Base-by-base conservation (phyloP, 2,888 invertebrate genomes). In the Cryptops parisi region DNA sequence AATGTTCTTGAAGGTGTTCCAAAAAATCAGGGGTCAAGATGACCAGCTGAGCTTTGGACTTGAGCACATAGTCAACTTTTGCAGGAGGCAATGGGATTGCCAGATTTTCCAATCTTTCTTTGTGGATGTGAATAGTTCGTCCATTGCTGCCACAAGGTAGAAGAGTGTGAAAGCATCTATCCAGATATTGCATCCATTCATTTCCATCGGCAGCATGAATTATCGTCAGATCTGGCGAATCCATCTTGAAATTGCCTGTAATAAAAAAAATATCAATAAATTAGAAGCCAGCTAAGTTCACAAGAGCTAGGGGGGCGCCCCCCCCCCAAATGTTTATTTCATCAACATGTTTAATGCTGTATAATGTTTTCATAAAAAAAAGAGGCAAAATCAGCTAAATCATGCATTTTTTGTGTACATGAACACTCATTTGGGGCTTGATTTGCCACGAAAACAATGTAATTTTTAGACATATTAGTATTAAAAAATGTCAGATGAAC, bases 21-120 rank as follows among this genome's bases (percentile, higher is more conserved):
- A 84, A 70, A 44, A 88, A 74, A 50, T 77, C 76, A 1, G 87
- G 87, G 63, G 87, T 88, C 44, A 88, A 67, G 19, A 88, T 81
- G 44, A 88, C 77, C 55, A 88, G 80, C 67, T 87, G 86, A n/a
- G 47, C 26, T 44, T 48, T 55, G 40, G 55, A 23, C 6, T 46
- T 51, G 3, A 26, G 33, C 21, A 47, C 25, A 12, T 21, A 43
- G 3, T 33, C 44, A 5, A 48, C 40, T 33, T 43, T 53, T 12
- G 47, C 26, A 5, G 17, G 15, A 4, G 47, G 38, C 19, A 55
- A 24, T 6, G 55, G 55, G n/a, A 48, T 23, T 1, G 33, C 17
- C 6, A 55, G 17, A 15, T 55, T 21, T 24, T 54, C 52, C 17
- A 55, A 17, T 9, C n/a, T 9, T 19, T 55, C 55, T 12, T 40